Percentiles rank a stretch among this genome's conserved stretches.
These are phyloP conservation scores for Anser brachyrhynchus DNA, from an alignment of 2,113 vertebrate genomes.

Conservation along the genomic window DNA sequence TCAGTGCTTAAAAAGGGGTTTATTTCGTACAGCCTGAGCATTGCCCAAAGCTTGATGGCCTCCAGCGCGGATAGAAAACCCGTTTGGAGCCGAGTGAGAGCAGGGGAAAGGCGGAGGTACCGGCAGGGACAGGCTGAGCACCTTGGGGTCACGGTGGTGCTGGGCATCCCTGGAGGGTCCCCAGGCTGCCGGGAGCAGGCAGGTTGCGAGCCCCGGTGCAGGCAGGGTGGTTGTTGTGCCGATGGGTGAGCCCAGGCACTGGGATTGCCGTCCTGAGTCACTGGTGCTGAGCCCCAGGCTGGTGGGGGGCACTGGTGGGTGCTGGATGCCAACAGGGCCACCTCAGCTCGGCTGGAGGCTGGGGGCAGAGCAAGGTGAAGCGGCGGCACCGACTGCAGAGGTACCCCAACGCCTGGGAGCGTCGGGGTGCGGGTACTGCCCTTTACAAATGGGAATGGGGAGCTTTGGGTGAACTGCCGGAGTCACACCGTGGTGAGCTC, in stretches of 20 bases:
- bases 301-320: background rate
- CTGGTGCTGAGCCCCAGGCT: background rate
- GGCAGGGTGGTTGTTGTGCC: background rate
- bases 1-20: background rate
- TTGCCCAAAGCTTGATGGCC: background rate
- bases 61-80: background rate
- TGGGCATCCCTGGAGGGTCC: background rate
- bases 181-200: background rate
- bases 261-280: background rate
- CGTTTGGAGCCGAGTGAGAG: background rate
- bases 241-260: background rate
- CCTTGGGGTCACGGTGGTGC: background rate
- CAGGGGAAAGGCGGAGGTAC: background rate
- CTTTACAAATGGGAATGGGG: background rate
- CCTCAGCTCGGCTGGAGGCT: background rate
- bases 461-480: background rate
- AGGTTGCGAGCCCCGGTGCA: background rate
- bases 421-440: fast-evolving
- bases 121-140: background rate
- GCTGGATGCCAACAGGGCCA: background rate
- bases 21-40: background rate
- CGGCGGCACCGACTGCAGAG: background rate
- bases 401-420: fast-evolving
- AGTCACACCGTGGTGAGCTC: fast-evolving
- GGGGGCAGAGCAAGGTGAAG: background rate